Base-by-base conservation (phyloP, 2,888 invertebrate species). In the Drosophila maculinotata region DNA sequence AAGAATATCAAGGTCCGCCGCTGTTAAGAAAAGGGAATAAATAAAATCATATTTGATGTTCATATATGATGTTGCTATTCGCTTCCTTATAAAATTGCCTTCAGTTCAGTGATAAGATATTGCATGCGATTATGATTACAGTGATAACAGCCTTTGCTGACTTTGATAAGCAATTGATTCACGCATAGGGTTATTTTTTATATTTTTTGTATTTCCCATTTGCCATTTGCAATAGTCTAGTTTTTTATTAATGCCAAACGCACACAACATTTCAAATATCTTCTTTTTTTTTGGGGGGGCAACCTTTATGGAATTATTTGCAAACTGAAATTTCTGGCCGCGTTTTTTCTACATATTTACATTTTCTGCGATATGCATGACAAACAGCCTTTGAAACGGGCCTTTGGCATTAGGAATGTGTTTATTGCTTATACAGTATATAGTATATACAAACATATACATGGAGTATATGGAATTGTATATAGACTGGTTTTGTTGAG, bases 371-470 rank as follows among this genome's bases (percentile, higher is more conserved):
- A 15, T 17, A 7, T 35, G 67, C 56, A 83, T 82, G 52, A 42
- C 57, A 66, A 82, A 59, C 44, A 73, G 63, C 9, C 20, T 51
- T 57, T 15, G 20, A 38, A 59, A 41, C 45, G 39, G 62, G 72
- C 31, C 36, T 53, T 54, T 45, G 36, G 67, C 66, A 70, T 60
- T 79, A 67, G 73, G 56, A 84, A 81, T 84, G 60, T 69, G 45
- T 74, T 63, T 56, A 60, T 65, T 42, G 58, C 44, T 33, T 67
- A 49, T 47, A 64, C 44, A 35, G 3, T 45, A 62, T 64, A 44
- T 64, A 58, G 45, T 23, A 31, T 17, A 30, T 10, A 44, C 25
- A 42, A 26, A 15, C 33, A n/a, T 3, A 38, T 17, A 20, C 17
- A 20, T 5, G 4, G 2, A 20, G 44, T 35, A 9, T 28, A 56